A percentile compares a stretch with the other conserved stretches of the same genome.
Evolutionary conservation across 2,888 invertebrate genomes (phyloP).

Genomic region (Polyploca ridens): DNA sequence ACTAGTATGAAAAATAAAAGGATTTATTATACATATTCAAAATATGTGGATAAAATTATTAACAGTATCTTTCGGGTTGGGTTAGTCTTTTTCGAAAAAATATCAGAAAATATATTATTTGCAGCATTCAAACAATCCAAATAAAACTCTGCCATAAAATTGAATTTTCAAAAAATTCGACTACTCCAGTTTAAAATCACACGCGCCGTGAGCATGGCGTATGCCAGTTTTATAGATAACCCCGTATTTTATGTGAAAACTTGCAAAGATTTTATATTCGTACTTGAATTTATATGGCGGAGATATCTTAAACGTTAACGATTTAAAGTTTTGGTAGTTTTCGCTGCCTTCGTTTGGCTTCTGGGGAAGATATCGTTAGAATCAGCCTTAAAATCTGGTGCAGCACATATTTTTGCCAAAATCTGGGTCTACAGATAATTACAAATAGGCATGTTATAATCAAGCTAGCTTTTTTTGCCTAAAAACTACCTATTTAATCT

Average conservation of each 20-base stretch:
- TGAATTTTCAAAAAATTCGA: background rate
- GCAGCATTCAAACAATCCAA: no score
- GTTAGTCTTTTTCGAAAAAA: no score
- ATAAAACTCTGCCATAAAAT: background rate
- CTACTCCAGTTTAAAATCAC: background rate
- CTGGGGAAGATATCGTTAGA: background rate
- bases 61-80: no score
- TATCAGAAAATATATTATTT: no score
- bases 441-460: no score
- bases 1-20: no score
- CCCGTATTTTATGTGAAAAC: slow-evolving; percentile 14
- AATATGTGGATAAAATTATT: no score
- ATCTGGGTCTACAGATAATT: no score
- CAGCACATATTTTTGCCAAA: background rate
- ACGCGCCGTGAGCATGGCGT: background rate
- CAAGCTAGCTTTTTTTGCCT: no score
- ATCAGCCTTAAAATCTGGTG: background rate
- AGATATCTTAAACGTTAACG: slow-evolving; percentile 9
- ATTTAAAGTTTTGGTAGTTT: slow-evolving; percentile 6
- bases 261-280: slow-evolving; percentile 14
- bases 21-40: no score
- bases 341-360: background rate
- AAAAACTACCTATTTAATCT: no score
- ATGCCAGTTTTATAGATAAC: slow-evolving; percentile 12
- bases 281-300: slow-evolving; percentile 12